These are phyloP conservation scores for Apeltes quadracus DNA, from an alignment of 2,113 vertebrate genomes.

Conservation along the genomic window DNA sequence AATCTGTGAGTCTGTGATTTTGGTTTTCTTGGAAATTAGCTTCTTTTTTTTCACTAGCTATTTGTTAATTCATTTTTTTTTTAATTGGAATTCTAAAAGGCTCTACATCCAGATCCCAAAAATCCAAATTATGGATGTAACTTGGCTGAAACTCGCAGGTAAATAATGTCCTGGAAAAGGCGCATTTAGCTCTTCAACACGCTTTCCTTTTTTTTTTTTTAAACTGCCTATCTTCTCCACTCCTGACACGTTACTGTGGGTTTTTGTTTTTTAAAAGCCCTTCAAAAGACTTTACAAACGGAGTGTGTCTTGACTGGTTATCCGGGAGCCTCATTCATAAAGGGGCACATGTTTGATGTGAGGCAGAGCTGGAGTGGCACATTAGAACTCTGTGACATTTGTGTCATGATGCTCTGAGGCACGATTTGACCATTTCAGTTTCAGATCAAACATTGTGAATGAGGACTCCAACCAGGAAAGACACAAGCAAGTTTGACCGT, in stretches of 20 bases:
- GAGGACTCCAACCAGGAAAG: slow-evolving; percentile 8
- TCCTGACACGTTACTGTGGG: slow-evolving; percentile 46
- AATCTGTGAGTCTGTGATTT: slow-evolving; percentile 9
- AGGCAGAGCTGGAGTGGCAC: slow-evolving; percentile 7
- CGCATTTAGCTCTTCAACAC: neutral
- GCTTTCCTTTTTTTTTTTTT: slow-evolving; percentile 21
- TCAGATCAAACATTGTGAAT: slow-evolving; percentile 11
- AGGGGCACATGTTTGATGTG: neutral
- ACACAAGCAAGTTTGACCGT: neutral
- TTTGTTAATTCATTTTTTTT: slow-evolving; percentile 15
- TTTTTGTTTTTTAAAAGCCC: slow-evolving; percentile 21
- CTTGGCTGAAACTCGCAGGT: neutral
- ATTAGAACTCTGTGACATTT: neutral
- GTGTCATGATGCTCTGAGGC: neutral
- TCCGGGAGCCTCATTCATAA: slow-evolving; percentile 36
- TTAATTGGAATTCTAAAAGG: neutral
- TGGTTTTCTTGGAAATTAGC: slow-evolving; percentile 5
- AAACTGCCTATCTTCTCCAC: slow-evolving; percentile 44
- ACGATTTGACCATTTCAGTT: neutral
- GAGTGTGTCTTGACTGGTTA: slow-evolving; percentile 32
- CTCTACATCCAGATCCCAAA: neutral
- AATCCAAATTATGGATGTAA: slow-evolving; percentile 15
- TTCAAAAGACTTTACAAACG: slow-evolving; percentile 27
- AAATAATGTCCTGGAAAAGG: slow-evolving; percentile 4
- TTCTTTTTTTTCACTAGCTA: neutral